Base-by-base conservation (phyloP, 2,888 invertebrate species). In the Mimas tiliae region DNA sequence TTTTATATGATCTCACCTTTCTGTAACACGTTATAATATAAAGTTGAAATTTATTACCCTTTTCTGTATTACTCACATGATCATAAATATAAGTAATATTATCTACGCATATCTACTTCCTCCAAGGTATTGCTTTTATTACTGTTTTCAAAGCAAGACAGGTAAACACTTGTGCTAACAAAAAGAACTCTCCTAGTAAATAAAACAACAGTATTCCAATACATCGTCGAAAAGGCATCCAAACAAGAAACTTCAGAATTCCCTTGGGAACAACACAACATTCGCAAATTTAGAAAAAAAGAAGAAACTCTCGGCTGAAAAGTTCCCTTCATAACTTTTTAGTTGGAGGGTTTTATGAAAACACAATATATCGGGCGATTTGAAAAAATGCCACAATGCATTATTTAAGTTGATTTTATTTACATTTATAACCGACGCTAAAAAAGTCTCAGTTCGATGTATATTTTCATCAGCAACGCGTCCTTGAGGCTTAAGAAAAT, bases 271-370 rank as follows among this genome's bases (percentile, higher is more conserved):
- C 78, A 81, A 80, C 79, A 80, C 78, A 81, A 77, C 80, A 82
- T 85, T 86, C 79, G 77, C 82, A 85, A 85, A 83, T 86, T 83
- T 74, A 78, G 77, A 84, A 82, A 86, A 83, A 83, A 83, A 79
- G 81, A 84, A 83, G 82, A 53, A 38, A 58, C 78, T 66, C 76
- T 75, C 80, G 72, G 75, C 79, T 82, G 72, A 72, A 79, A 82
- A 82, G 77, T 84, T 83, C 74, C 76, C 72, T 72, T 69, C 74
- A 81, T 84, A 86, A 84, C 84, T 86, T 84, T 83, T 83, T 81
- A 79, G 85, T 75, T 74, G 78, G 81, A 80, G 78, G 78, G 79
- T 85, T 85, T 84, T 84, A 82, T 77, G 80, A 82, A 81, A 85
- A 83, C 80, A 81, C 79, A 85, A 78, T 84, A 80, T 81, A 82